These are phyloP conservation scores for Tridacna crocea DNA, from an alignment of 2,888 invertebrate species.

Conservation along the genomic window DNA sequence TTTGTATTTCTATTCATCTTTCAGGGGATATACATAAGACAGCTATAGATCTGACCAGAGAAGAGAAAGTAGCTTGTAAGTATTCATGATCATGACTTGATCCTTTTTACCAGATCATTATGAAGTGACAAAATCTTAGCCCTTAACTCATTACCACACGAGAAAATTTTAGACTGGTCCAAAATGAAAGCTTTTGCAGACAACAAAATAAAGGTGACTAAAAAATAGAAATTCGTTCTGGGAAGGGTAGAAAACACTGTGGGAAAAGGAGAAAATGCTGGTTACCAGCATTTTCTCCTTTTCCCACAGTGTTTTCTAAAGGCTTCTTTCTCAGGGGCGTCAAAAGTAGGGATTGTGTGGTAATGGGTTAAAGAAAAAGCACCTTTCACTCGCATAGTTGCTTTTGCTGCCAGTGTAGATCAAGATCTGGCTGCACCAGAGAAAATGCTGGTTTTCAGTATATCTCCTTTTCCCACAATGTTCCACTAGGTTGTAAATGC, in stretches of 20 bases:
- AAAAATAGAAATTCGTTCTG: too few species aligned
- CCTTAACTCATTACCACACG: background rate
- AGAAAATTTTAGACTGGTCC: background rate
- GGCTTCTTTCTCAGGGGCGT: background rate
- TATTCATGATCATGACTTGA: background rate
- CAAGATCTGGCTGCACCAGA: too few species aligned
- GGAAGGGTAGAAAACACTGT: too few species aligned
- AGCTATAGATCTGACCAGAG: constrained; percentile 1
- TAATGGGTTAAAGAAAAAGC: background rate
- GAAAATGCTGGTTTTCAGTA: too few species aligned
- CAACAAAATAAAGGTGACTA: too few species aligned
- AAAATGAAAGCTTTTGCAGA: too few species aligned
- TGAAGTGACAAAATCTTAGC: background rate
- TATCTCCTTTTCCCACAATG: too few species aligned
- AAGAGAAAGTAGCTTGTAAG: constrained; percentile 13
- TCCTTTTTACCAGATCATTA: too few species aligned
- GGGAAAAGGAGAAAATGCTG: background rate
- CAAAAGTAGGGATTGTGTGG: background rate
- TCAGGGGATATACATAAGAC: background rate
- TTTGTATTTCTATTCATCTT: background rate
- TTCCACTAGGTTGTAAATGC: too few species aligned
- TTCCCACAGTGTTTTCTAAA: background rate
- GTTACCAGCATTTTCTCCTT: background rate
- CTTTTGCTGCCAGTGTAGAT: too few species aligned
- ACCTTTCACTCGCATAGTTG: too few species aligned